Percentiles rank a stretch among this genome's conserved stretches.
These are phyloP conservation scores for Pandion haliaetus DNA, from an alignment of 2,113 vertebrate genomes.

Conservation along the genomic window DNA sequence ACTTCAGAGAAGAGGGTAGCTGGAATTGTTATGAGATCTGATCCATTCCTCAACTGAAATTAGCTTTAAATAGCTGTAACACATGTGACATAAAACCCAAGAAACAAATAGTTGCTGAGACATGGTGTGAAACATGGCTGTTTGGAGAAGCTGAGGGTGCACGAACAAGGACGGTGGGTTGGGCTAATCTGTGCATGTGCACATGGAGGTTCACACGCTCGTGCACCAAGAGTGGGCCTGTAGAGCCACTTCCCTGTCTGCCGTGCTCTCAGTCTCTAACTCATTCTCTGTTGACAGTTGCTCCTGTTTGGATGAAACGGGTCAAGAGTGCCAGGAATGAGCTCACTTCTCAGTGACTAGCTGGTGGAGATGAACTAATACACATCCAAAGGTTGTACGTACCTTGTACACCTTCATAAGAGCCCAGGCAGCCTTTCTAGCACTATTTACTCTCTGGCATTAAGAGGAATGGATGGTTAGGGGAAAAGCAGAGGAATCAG, in stretches of 20 bases:
- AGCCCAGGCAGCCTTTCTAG: background rate
- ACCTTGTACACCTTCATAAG: background rate
- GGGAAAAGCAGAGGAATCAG: background rate
- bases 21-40: background rate
- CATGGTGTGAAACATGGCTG: background rate
- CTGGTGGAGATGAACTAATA: background rate
- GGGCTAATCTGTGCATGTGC: background rate
- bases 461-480: background rate
- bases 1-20: background rate
- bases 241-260: background rate
- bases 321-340: background rate
- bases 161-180: accelerated
- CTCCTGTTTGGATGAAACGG: background rate
- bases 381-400: background rate
- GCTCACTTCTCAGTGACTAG: background rate
- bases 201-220: accelerated
- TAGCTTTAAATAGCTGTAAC: background rate
- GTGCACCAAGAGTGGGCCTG: background rate
- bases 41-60: slow-evolving; percentile 11
- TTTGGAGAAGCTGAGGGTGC: background rate
- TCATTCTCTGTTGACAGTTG: background rate
- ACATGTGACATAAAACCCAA: background rate
- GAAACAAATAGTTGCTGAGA: background rate
- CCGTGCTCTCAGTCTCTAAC: background rate
- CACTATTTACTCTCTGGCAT: background rate